These are phyloP conservation scores for Catharus bicknelli DNA, from an alignment of 2,113 vertebrate genomes.

Conservation along the genomic window DNA sequence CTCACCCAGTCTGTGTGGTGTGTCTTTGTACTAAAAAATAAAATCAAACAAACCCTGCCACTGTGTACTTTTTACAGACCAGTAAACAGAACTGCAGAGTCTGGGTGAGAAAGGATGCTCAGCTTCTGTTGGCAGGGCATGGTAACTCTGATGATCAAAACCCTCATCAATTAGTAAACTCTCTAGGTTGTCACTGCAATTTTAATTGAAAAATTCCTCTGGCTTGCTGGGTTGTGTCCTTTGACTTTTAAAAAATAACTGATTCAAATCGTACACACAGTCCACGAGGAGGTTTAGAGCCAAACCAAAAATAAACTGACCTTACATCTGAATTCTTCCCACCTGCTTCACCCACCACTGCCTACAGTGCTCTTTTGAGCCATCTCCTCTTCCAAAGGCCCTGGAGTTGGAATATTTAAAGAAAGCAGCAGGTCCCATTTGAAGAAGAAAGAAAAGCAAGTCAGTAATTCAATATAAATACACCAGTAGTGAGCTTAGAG, in stretches of 20 bases:
- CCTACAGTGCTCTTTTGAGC: not conserved
- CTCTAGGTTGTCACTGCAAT: not conserved
- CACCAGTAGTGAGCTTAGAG: not conserved
- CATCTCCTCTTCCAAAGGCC: not conserved
- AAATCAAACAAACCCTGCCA: constrained; percentile 65
- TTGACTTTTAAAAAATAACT: constrained; percentile 14
- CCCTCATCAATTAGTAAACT: not conserved
- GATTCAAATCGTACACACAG: not conserved
- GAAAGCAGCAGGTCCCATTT: not conserved
- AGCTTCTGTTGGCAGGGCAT: not conserved
- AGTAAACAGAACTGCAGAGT: constrained; percentile 1
- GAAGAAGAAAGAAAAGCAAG: constrained; percentile 7
- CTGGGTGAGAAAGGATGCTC: not conserved
- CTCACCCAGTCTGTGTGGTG: constrained; percentile 48
- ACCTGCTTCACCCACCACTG: not conserved
- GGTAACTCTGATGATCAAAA: constrained; percentile 19
- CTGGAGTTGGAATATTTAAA: not conserved
- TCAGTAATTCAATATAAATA: not conserved
- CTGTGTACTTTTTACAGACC: constrained; percentile 18
- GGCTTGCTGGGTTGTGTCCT: not conserved
- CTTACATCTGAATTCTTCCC: not conserved
- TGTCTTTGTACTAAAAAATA: constrained; percentile 36
- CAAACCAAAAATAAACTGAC: not conserved
- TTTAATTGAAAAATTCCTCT: constrained; percentile 23
- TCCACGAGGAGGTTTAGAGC: not conserved